Evolutionary conservation across 2,888 invertebrate species (phyloP).

Genomic region (Tridacna crocea): DNA sequence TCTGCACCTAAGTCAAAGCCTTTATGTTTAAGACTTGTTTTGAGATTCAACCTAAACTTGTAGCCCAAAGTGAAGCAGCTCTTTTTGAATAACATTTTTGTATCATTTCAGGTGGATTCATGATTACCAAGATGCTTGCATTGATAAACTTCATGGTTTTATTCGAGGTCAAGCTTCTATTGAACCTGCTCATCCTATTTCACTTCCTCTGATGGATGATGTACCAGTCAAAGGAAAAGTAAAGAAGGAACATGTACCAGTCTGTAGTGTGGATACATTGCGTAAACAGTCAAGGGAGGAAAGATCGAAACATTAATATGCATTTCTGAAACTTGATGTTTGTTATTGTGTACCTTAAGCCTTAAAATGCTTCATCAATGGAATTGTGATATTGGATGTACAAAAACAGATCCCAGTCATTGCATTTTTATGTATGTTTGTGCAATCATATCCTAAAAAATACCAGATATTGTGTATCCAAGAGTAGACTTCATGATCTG

Average conservation of each 20-base stretch:
- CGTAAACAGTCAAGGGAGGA: slow-evolving; percentile 23
- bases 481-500: too few species aligned
- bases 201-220: slow-evolving; percentile 8
- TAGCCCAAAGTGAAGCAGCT: too few species aligned
- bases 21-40: too few species aligned
- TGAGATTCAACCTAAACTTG: too few species aligned
- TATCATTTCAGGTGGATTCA: slow-evolving; percentile 92
- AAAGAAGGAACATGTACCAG: slow-evolving; percentile 32
- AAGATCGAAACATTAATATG: not conserved
- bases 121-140: slow-evolving; percentile 99
- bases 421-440: too few species aligned
- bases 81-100: not conserved
- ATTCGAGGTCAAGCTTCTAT: slow-evolving; percentile 85
- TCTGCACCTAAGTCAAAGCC: too few species aligned
- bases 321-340: not conserved
- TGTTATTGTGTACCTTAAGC: too few species aligned
- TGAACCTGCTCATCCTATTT: slow-evolving; percentile 34
- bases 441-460: too few species aligned
- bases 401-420: too few species aligned
- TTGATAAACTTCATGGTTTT: slow-evolving; percentile 99
- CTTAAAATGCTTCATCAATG: too few species aligned
- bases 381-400: too few species aligned
- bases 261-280: slow-evolving; percentile 28
- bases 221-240: slow-evolving; percentile 18
- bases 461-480: too few species aligned